Evolutionary conservation across 1,140 invertebrate species (phyloP).

Genomic region (Drosophila aff.): DNA sequence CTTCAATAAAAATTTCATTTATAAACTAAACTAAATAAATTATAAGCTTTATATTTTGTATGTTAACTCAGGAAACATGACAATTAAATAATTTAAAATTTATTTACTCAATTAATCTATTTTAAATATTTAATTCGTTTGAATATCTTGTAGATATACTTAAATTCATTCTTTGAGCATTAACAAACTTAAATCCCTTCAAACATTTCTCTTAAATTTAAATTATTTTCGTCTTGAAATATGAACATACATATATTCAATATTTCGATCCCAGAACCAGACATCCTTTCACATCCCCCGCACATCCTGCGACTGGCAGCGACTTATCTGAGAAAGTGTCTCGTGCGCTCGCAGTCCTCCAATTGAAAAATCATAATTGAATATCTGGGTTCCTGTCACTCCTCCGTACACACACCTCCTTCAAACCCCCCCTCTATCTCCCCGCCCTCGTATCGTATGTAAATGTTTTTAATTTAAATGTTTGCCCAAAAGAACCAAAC

Average conservation of each 20-base stretch:
- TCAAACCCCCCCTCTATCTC: background rate
- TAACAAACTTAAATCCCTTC: background rate
- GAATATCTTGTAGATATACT: background rate
- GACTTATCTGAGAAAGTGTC: constrained; percentile 73
- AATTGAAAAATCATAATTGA: constrained; percentile 79
- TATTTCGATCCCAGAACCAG: background rate
- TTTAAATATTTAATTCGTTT: background rate
- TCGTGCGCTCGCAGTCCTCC: constrained; percentile 35
- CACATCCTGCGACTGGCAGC: constrained; percentile 13
- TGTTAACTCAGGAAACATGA: no score
- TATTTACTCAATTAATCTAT: no score
- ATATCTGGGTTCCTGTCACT: constrained; percentile 72
- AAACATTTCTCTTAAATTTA: background rate
- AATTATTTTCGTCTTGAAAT: background rate
- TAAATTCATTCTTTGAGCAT: background rate
- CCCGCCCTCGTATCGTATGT: constrained; percentile 49
- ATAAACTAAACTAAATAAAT: no score
- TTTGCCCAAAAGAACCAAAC: constrained; percentile 71
- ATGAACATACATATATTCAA: background rate
- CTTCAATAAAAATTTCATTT: no score
- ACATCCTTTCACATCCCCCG: background rate
- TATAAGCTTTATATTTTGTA: no score
- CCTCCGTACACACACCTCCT: constrained; percentile 11
- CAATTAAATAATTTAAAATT: no score
- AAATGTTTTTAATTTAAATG: constrained; percentile 84